A percentile compares a stretch with the other conserved stretches of the same genome.
Evolutionary conservation across 2,888 invertebrate species (phyloP).

Genomic region (Crematogaster levior): DNA sequence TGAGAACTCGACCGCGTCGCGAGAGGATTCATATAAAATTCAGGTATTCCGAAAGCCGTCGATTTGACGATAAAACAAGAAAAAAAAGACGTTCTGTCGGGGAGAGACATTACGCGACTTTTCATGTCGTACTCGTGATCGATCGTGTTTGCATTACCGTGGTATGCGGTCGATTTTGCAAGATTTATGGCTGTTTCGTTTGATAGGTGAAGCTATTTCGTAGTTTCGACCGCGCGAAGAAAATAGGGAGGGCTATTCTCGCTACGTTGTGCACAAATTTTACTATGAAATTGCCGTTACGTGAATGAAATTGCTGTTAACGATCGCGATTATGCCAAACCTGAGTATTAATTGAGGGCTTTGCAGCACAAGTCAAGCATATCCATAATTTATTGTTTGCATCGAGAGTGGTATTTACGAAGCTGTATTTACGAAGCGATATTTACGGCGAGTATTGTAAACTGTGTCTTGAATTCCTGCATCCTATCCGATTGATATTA

Average conservation of each 20-base stretch:
- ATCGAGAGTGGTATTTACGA: too few relatives aligned
- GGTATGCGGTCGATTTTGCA: slow-evolving; percentile 34
- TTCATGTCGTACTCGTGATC: slow-evolving; percentile 42
- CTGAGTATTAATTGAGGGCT: slow-evolving; percentile 46
- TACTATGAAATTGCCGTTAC: slow-evolving; percentile 48
- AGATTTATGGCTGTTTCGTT: slow-evolving; percentile 39
- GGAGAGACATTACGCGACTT: slow-evolving; percentile 37
- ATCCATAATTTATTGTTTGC: slow-evolving; percentile 26
- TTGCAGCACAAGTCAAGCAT: slow-evolving; percentile 17
- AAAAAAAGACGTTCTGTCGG: neutral
- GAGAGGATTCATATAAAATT: slow-evolving; percentile 35
- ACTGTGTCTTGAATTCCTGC: neutral
- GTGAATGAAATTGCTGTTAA: slow-evolving; percentile 48
- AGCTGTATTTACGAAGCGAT: too few relatives aligned
- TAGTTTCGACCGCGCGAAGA: slow-evolving; percentile 25
- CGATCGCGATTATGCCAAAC: slow-evolving; percentile 42
- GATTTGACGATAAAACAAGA: slow-evolving; percentile 8
- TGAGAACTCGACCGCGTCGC: neutral
- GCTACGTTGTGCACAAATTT: slow-evolving; percentile 21
- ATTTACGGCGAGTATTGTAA: neutral
- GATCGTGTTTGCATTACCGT: slow-evolving; percentile 50
- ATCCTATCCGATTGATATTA: neutral
- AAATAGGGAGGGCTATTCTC: slow-evolving; percentile 18
- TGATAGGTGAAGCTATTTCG: slow-evolving; percentile 18
- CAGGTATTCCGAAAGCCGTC: slow-evolving; percentile 11